Conservation (phyloP, 92 coral and sea anemone genomes). For the Epizoanthus scotinus region DNA sequence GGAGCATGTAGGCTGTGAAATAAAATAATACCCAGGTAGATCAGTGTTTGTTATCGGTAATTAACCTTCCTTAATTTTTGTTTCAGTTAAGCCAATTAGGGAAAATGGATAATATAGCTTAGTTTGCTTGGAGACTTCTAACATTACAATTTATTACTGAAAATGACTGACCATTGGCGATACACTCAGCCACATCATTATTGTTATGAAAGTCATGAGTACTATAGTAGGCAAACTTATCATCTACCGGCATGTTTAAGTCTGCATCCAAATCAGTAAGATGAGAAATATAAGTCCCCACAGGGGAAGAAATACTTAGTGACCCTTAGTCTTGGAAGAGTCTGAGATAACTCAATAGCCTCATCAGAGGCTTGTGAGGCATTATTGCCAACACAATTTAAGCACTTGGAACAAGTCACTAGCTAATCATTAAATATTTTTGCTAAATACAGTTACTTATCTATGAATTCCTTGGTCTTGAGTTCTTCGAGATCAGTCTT, state of each 20-base stretch:
- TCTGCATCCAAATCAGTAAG: conserved; percentile 1
- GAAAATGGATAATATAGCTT: no score
- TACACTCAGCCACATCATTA: conserved; percentile 13
- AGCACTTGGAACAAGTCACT: conserved; percentile 28
- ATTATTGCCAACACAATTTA: not conserved
- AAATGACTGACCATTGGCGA: not conserved
- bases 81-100: no score
- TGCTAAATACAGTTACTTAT: no score
- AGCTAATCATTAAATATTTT: not conserved
- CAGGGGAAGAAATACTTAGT: conserved; percentile 21
- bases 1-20: no score
- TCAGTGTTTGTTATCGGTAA: no score
- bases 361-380: no score
- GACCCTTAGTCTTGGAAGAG: no score
- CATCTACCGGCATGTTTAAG: conserved; percentile 5
- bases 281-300: not conserved
- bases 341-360: no score
- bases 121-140: conserved; percentile 1
- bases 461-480: not conserved
- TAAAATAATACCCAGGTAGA: no score
- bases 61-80: no score
- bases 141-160: conserved; percentile 15
- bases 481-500: not conserved
- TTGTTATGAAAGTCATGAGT: conserved; percentile 21
- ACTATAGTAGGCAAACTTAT: conserved; percentile 16